These are phyloP conservation scores for Cosmia pyralina DNA, from an alignment of 2,888 invertebrate genomes.

Conservation along the genomic window DNA sequence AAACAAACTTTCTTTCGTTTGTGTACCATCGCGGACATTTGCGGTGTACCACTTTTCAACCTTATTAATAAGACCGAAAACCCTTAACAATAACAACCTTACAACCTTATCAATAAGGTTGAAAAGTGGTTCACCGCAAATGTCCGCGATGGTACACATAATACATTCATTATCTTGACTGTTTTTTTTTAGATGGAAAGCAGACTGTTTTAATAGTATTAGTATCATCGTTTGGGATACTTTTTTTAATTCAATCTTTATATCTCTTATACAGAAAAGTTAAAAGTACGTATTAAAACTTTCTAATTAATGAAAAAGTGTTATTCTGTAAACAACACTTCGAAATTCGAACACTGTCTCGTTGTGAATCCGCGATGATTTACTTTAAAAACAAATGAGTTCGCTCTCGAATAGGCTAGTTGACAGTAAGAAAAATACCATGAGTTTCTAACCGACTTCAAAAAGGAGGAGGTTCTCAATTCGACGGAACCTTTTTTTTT, in stretches of 20 bases:
- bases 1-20: background rate
- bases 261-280: constrained; percentile 3
- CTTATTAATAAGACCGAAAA: too few relatives aligned
- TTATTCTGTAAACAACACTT: background rate
- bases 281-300: constrained; percentile 10
- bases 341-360: background rate
- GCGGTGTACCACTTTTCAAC: too few relatives aligned
- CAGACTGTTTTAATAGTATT: background rate
- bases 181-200: background rate
- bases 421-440: too few relatives aligned
- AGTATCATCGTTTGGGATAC: background rate
- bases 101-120: too few relatives aligned
- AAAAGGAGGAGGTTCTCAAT: too few relatives aligned
- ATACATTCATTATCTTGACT: background rate
- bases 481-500: too few relatives aligned
- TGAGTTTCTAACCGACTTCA: too few relatives aligned
- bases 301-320: background rate
- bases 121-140: too few relatives aligned
- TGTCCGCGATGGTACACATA: too few relatives aligned
- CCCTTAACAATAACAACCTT: too few relatives aligned
- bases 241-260: constrained; percentile 1
- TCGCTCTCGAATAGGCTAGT: background rate
- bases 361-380: background rate
- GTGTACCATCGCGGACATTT: too few relatives aligned
- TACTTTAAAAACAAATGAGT: background rate